Conservation (phyloP, 2,797 vertebrate species). For the Clarias pachynema region DNA sequence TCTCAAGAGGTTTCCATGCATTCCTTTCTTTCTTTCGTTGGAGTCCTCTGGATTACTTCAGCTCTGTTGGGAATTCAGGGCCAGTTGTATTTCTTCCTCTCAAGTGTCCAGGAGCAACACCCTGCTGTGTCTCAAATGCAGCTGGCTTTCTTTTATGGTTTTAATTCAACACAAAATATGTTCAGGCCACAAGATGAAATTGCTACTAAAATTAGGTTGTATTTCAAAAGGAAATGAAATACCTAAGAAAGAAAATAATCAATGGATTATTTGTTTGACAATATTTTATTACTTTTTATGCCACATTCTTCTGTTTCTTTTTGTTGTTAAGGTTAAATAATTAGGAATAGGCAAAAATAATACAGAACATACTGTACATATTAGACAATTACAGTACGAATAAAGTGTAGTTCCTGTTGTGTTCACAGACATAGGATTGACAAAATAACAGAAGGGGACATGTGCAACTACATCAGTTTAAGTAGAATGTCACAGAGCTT, state of each 20-base stretch:
- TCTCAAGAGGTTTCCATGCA: constrained; percentile 22
- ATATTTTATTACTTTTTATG: not conserved
- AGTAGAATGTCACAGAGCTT: too few species aligned
- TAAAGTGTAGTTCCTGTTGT: not conserved
- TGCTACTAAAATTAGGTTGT: not conserved
- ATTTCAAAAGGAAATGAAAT: not conserved
- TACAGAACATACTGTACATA: not conserved
- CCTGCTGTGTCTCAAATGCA: constrained; percentile 26
- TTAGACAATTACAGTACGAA: not conserved
- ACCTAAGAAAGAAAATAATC: not conserved
- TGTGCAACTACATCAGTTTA: not conserved
- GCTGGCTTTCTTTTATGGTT: not conserved
- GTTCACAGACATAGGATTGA: not conserved
- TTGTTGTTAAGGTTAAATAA: too few species aligned
- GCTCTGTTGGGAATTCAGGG: constrained; percentile 18
- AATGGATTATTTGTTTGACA: not conserved
- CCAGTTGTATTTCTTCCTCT: constrained; percentile 17
- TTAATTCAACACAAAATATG: not conserved
- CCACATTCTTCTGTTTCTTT: not conserved
- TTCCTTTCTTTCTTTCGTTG: constrained; percentile 14
- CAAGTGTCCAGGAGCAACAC: constrained; percentile 5
- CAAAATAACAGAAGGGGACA: not conserved
- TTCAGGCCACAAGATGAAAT: not conserved
- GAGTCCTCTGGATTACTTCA: constrained; percentile 8
- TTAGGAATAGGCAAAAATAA: not conserved